Evolutionary conservation across 2,113 vertebrate genomes (phyloP).

Genomic region (Otocyon megalotis): DNA sequence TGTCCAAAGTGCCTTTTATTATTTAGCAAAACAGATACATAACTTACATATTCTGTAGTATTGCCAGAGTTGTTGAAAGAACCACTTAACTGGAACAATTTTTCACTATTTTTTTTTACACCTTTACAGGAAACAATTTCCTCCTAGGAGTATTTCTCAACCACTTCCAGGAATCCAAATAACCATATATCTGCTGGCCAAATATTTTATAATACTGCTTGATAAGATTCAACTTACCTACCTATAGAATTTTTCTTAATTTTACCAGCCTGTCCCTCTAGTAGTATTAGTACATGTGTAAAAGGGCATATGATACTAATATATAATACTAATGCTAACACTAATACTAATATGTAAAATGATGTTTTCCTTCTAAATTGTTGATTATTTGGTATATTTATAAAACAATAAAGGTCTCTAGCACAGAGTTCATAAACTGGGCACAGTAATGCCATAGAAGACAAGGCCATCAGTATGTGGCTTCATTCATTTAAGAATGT

Average conservation of each 20-base stretch:
- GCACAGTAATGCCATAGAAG: neutral
- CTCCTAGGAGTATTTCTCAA: neutral
- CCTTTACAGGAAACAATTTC: slow-evolving; percentile 5
- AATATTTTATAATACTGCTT: neutral
- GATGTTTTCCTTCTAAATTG: neutral
- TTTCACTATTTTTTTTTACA: slow-evolving; percentile 23
- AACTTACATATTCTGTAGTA: neutral
- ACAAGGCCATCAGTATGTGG: neutral
- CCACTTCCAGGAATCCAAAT: neutral
- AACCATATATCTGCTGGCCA: neutral
- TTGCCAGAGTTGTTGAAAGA: neutral
- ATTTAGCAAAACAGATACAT: slow-evolving; percentile 15
- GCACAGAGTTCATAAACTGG: neutral
- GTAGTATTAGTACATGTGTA: neutral
- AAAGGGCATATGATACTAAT: neutral
- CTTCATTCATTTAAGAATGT: neutral
- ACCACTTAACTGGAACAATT: neutral
- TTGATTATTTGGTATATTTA: neutral
- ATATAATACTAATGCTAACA: neutral
- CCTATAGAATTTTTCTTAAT: neutral
- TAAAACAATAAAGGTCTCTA: neutral
- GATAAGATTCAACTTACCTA: neutral
- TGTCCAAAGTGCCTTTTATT: neutral
- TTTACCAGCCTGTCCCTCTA: neutral
- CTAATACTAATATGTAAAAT: neutral